Percentiles rank a stretch among this genome's conserved stretches.
Evolutionary conservation across 2,797 vertebrate genomes (phyloP).

Genomic region (Distichodus sexfasciatus): DNA sequence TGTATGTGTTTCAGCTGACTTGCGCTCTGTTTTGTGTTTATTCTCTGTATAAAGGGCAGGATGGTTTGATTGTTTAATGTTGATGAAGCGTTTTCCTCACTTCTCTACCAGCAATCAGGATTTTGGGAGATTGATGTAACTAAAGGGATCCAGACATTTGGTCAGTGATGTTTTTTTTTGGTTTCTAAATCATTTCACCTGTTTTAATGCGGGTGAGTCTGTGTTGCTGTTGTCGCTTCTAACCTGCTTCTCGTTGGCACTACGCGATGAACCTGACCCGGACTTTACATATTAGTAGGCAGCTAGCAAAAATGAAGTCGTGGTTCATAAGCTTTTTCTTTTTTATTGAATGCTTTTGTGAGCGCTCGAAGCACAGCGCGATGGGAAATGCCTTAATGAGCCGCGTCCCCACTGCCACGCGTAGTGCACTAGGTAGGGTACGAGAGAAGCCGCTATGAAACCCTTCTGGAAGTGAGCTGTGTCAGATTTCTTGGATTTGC

Average conservation of each 20-base stretch:
- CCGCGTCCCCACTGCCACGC: conserved; percentile 18
- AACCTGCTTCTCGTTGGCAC: conserved; percentile 77
- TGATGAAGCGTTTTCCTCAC: not conserved
- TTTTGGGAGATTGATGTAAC: conserved; percentile 52
- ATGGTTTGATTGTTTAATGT: not conserved
- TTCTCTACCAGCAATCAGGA: conserved; percentile 26
- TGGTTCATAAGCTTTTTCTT: conserved; percentile 21
- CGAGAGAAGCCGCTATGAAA: not conserved
- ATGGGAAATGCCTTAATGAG: conserved; percentile 61
- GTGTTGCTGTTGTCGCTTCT: conserved; percentile 63
- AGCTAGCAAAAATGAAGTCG: conserved; percentile 55
- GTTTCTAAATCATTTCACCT: conserved; percentile 48
- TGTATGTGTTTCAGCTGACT: too few relatives aligned
- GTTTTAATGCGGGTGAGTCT: conserved; percentile 58
- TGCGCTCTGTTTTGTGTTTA: not conserved
- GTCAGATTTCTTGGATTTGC: not conserved
- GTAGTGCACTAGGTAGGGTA: not conserved
- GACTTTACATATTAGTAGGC: conserved; percentile 57
- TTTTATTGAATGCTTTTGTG: conserved; percentile 59
- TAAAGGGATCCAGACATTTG: conserved; percentile 85
- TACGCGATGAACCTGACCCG: conserved; percentile 70
- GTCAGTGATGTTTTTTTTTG: not conserved
- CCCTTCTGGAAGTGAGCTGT: not conserved
- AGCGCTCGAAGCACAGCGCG: conserved; percentile 70
- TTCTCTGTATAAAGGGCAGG: too few relatives aligned